These are phyloP conservation scores for Eupelmus urozonus DNA, from an alignment of 2,888 invertebrate genomes.

Conservation along the genomic window DNA sequence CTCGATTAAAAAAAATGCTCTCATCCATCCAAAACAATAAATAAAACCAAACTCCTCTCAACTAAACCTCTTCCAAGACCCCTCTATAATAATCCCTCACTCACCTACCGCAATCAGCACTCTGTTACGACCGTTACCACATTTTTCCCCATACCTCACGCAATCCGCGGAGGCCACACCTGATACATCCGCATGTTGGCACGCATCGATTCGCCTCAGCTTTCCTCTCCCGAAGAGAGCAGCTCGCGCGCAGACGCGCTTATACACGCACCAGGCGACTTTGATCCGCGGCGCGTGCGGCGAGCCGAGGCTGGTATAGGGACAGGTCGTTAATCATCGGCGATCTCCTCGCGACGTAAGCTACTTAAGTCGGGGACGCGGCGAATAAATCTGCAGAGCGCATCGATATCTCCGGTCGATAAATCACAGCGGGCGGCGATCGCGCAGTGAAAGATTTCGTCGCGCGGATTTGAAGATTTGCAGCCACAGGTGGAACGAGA, in stretches of 20 bases:
- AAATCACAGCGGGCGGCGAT: slow-evolving; percentile 42
- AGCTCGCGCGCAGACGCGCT: no score
- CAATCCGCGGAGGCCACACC: no score
- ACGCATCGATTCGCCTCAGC: background rate
- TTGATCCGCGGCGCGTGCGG: slow-evolving; percentile 38
- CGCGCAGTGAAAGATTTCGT: background rate
- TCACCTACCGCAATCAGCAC: no score
- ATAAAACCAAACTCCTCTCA: no score
- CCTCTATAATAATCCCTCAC: no score
- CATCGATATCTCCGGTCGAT: slow-evolving; percentile 42
- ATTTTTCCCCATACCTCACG: no score
- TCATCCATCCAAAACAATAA: no score
- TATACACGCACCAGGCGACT: slow-evolving; percentile 8
- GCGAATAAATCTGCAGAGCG: slow-evolving; percentile 38
- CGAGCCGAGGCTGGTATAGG: slow-evolving; percentile 23
- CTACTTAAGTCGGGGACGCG: slow-evolving; percentile 50
- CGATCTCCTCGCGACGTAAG: slow-evolving; percentile 52
- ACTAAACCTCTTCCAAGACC: no score
- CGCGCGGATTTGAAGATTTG: background rate
- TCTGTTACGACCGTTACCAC: no score
- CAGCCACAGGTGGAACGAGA: slow-evolving; percentile 21
- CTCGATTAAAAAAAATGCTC: no score
- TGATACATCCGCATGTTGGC: background rate
- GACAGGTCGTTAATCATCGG: slow-evolving; percentile 57
- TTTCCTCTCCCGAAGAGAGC: no score